Evolutionary conservation across 2,797 vertebrate genomes (phyloP), one percentile per base, ranked within the genome.

Genomic region (Vireo griseus): DNA sequence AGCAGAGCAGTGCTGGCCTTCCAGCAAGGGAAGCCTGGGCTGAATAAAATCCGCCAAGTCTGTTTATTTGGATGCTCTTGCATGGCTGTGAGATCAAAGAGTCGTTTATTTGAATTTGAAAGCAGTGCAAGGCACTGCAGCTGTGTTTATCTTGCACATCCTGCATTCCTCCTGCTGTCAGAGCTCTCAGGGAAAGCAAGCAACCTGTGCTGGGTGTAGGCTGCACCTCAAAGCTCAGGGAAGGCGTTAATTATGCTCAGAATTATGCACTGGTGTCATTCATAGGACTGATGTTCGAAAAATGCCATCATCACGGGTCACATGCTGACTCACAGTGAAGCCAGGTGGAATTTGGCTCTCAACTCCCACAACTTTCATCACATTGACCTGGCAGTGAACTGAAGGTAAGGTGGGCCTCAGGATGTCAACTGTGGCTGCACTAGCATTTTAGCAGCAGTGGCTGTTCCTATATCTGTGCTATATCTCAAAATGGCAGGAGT

Each of bases 111-210:
- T 78, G 89, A 86, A 72, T 77, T 9, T 80, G 92, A 88, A 93
- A 85, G 84, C 86, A 33, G 90, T 44, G 79, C 58, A 94, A 93
- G 72, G 93, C 79, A 14, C 26, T 62, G 80, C 96, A 95, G 95
- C 93, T 96, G 96, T 97, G 91, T 97, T 96, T 97, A 88, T 90
- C 71, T 96, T 68, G 88, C 90, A 96, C 80, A 92, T 95, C 91
- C 95, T 94, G 95, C 6, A 0, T 73, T 95, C 87, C 80, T 93
- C 65, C 73, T 87, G 77, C 92, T 95, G 78, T 86, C 67, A 87
- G 54, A 86, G 65, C 58, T 94, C 67, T 62, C 54, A 63, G 57
- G 72, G 67, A 82, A 90, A 74, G 77, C 16, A 84, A 94, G 87
- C 90, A 93, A 93, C 87, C 87, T 84, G 86, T 6, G 7, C 57